Conservation (phyloP, 1,140 invertebrate genomes). For the Globodera ellingtonae region DNA sequence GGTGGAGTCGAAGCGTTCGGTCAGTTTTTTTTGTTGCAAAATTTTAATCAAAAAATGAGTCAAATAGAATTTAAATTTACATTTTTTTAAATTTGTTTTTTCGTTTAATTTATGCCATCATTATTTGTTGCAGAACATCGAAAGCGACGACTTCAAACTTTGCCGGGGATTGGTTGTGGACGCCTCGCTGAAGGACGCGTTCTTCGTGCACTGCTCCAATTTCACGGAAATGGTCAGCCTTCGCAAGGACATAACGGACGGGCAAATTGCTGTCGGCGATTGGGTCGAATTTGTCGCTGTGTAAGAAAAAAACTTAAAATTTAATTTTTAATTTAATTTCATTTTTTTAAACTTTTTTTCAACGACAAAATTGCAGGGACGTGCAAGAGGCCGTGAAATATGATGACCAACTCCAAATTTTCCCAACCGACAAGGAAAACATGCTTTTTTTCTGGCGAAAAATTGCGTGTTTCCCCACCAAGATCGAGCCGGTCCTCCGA, state of each 20-base stretch:
- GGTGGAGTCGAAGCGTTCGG: background rate
- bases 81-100: background rate
- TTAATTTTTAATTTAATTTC: background rate
- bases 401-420: background rate
- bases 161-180: slow-evolving; percentile 8
- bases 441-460: background rate
- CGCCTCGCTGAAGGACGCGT: background rate
- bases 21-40: background rate
- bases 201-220: background rate
- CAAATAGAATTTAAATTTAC: background rate
- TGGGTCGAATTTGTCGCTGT: background rate
- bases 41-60: background rate
- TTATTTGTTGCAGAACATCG: background rate
- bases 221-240: background rate
- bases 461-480: background rate
- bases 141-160: background rate
- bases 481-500: background rate
- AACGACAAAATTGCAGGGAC: background rate
- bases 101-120: too few relatives aligned
- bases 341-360: background rate
- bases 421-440: background rate
- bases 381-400: background rate
- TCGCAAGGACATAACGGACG: background rate
- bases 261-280: background rate
- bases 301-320: background rate